A percentile compares a stretch with the other conserved stretches of the same genome.
phyloP scores from a whole-genome alignment of 2,888 invertebrate species.

The Brachyopa scutellaris region DNA sequence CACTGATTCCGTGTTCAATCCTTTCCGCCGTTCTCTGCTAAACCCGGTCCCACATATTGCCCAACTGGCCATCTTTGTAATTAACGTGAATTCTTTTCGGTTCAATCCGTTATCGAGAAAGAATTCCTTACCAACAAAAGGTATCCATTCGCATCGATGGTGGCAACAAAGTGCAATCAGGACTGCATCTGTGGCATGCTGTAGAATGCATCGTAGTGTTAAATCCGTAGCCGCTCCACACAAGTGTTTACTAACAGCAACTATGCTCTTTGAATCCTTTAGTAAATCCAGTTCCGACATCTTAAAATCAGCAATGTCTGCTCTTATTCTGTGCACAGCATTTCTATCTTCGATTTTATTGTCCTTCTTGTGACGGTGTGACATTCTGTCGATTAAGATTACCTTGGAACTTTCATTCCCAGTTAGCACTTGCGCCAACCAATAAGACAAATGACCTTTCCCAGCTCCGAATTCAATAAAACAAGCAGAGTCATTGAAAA shows the following conservation, averaged over 20 bases:
- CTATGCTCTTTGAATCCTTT: slow-evolving; percentile 83
- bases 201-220: slow-evolving; percentile 86
- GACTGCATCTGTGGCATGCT: slow-evolving; percentile 82
- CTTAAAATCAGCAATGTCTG: slow-evolving; percentile 91
- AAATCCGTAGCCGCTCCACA: slow-evolving; percentile 95
- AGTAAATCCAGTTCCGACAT: slow-evolving; percentile 83
- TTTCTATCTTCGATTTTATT: slow-evolving; percentile 83
- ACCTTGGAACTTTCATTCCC: slow-evolving; percentile 83
- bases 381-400: slow-evolving; percentile 90
- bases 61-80: slow-evolving; percentile 94
- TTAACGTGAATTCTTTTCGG: slow-evolving; percentile 87
- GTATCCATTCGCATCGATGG: slow-evolving; percentile 89
- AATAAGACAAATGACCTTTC: slow-evolving; percentile 92
- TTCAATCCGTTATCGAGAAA: slow-evolving; percentile 84
- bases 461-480: slow-evolving; percentile 95
- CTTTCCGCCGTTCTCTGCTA: slow-evolving; percentile 82
- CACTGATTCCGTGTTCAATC: slow-evolving; percentile 74
- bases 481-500: slow-evolving; percentile 86
- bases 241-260: slow-evolving; percentile 93
- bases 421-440: slow-evolving; percentile 86
- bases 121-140: slow-evolving; percentile 87
- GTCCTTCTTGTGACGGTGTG: slow-evolving; percentile 91
- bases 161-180: slow-evolving; percentile 95
- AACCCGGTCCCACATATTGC: slow-evolving; percentile 90
- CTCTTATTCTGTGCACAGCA: slow-evolving; percentile 86